Base-by-base conservation (phyloP, 2,888 invertebrate species). In the Polydrusus cervinus region DNA sequence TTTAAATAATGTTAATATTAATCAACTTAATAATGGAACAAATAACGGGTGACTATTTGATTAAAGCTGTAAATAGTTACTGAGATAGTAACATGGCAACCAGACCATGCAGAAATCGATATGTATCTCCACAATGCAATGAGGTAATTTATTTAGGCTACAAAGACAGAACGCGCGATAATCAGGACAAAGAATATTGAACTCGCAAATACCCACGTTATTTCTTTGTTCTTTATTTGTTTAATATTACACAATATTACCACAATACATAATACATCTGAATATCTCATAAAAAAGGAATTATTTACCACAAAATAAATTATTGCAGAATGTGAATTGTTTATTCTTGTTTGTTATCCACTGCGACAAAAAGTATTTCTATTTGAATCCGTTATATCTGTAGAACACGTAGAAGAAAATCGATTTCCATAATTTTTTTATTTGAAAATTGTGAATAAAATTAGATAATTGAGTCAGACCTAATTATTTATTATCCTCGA, bases 131-230 rank as follows among this genome's bases (percentile, higher is more conserved):
- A 57, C 57, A 57, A 38, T 40, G 7, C 40, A 3, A 43, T 18
- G 38, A 60, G 11, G 57, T 38, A 38, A 60, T 60, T 38, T 60
- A 60, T 16, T 25, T 51, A 20, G n/a, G n/a, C n/a, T n/a, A n/a
- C n/a, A n/a, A n/a, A 53, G 55, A 55, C 51, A 10, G 51, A 34
- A 55, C 9, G 57, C 57, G 16, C 38, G 34, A 11, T 60, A 38
- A 40, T 38, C 38, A 60, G 57, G 16, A 60, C 57, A 60, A 38
- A 38, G 38, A 38, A 60, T 60, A 38, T 30, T 60, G 18, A 38
- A 18, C 38, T 16, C 8, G 38, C 57, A 60, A 60, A 38, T 30
- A 60, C 8, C 18, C 16, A 10, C 16, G 5, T 16, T 60, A 60
- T 60, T 38, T 0, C 57, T 60, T 60, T 60, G 57, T 60, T 16